Evolutionary conservation across 2,113 vertebrate genomes (phyloP).

Genomic region (Malurus alboscapulatus): DNA sequence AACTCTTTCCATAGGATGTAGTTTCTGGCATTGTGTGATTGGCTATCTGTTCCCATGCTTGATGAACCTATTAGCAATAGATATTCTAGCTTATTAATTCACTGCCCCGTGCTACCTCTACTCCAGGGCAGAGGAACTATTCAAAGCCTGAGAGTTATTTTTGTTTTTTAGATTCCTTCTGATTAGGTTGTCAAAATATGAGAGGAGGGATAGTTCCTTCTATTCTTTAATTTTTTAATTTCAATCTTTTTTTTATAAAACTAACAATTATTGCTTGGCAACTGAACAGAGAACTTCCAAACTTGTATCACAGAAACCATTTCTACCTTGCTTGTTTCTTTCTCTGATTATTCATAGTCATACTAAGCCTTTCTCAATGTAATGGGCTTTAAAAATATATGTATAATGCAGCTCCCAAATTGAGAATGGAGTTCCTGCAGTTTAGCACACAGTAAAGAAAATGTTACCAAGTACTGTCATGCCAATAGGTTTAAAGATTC

Average conservation of each 20-base stretch:
- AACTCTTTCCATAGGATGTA: background rate
- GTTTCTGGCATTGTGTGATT: background rate
- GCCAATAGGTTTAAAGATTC: conserved; percentile 1
- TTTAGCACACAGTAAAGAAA: conserved; percentile 10
- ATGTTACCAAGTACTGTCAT: background rate
- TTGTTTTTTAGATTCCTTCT: background rate
- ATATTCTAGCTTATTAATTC: background rate
- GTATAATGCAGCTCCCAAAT: background rate
- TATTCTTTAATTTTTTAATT: background rate
- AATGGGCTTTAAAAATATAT: background rate
- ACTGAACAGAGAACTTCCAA: background rate
- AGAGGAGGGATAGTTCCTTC: background rate
- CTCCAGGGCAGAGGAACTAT: background rate
- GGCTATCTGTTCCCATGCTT: background rate
- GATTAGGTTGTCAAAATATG: background rate
- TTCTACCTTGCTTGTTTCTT: background rate
- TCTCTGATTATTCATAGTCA: background rate
- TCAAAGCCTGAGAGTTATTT: background rate
- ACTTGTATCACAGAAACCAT: background rate
- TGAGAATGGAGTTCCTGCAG: background rate
- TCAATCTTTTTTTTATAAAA: background rate
- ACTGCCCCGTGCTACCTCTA: background rate
- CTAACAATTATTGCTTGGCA: background rate
- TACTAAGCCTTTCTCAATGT: background rate
- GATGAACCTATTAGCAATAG: background rate